Conservation (phyloP, 2,797 vertebrate species). For the Dallia pectoralis region DNA sequence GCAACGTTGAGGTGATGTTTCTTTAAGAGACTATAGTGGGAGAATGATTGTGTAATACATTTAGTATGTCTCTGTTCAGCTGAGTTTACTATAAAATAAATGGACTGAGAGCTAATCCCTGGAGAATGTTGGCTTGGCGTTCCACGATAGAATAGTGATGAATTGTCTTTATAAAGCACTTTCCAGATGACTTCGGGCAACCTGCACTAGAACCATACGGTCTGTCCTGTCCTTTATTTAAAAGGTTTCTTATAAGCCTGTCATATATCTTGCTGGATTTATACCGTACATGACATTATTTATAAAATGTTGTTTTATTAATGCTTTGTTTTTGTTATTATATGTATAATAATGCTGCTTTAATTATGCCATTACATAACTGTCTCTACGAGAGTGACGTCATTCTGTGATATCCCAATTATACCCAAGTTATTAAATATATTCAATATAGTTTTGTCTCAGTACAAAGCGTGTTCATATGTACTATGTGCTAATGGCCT, state of each 20-base stretch:
- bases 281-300: not conserved
- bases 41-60: not conserved
- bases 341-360: too few species aligned
- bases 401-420: not conserved
- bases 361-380: slow-evolving; percentile 11
- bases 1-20: not conserved
- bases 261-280: slow-evolving; percentile 26
- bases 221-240: slow-evolving; percentile 44
- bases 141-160: not conserved
- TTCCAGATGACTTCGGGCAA: slow-evolving; percentile 37
- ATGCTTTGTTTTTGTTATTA: too few species aligned
- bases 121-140: not conserved
- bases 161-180: slow-evolving; percentile 3
- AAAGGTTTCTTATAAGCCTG: slow-evolving; percentile 52
- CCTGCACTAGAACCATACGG: slow-evolving; percentile 38
- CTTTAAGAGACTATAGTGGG: not conserved
- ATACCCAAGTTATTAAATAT: not conserved
- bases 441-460: slow-evolving; percentile 12
- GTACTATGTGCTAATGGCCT: slow-evolving; percentile 39
- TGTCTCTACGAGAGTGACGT: slow-evolving; percentile 2
- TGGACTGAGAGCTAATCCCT: not conserved
- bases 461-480: slow-evolving; percentile 51
- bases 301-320: too few species aligned
- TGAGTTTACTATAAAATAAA: not conserved
- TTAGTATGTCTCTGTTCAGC: not conserved